phyloP scores from a whole-genome alignment of 2,113 vertebrate species.

The Myocastor coypus region DNA sequence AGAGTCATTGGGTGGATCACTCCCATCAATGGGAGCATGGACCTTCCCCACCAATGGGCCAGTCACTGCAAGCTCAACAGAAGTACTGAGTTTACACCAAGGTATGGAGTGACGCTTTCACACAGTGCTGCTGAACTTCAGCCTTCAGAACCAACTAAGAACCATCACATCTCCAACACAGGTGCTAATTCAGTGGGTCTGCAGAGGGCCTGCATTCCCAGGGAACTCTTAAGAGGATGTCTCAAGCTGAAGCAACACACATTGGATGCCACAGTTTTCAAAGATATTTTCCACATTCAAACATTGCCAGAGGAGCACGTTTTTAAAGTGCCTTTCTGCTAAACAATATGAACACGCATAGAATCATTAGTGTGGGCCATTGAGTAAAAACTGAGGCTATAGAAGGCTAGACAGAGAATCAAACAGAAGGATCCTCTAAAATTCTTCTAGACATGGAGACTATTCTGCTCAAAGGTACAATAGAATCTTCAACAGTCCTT shows the following conservation, averaged over 20 bases:
- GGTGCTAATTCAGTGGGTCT: background rate
- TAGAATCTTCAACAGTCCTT: background rate
- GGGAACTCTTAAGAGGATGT: background rate
- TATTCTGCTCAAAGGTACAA: background rate
- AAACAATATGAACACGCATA: background rate
- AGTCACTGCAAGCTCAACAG: background rate
- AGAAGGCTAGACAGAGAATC: background rate
- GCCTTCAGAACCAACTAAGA: background rate
- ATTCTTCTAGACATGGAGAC: background rate
- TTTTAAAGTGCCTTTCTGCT: constrained; percentile 11
- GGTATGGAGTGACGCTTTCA: background rate
- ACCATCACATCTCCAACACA: background rate
- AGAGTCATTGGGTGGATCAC: background rate
- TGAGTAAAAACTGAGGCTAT: background rate
- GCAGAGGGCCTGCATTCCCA: background rate
- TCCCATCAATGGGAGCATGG: too few relatives aligned
- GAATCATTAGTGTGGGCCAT: background rate
- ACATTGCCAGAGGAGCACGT: background rate
- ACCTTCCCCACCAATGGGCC: constrained; percentile 2
- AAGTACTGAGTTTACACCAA: background rate
- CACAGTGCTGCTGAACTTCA: background rate
- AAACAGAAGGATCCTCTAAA: background rate
- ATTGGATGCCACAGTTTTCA: background rate
- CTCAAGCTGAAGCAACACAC: background rate
- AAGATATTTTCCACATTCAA: background rate